phyloP scores from a whole-genome alignment of 2,113 vertebrate genomes.

The Crocuta crocuta region DNA sequence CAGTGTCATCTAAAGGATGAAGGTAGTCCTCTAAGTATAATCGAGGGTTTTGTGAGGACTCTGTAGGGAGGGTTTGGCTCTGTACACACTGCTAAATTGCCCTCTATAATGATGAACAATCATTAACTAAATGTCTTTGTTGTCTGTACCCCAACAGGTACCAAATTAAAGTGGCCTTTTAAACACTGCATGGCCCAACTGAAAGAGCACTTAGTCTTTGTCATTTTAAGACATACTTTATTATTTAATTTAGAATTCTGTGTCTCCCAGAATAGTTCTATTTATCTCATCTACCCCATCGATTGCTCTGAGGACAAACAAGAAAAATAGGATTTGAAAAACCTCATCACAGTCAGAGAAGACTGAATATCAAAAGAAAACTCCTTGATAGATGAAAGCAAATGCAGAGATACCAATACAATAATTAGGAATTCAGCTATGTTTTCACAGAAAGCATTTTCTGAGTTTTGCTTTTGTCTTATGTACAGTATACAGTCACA shows the following conservation, averaged over 20 bases:
- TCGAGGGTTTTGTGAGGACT: neutral
- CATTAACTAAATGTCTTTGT: slow-evolving; percentile 6
- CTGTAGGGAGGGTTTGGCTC: neutral
- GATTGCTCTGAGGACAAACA: neutral
- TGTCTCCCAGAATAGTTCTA: slow-evolving; percentile 47
- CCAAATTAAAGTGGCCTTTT: neutral
- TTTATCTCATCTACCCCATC: neutral
- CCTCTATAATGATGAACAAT: slow-evolving; percentile 2
- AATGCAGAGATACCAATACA: neutral
- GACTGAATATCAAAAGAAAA: slow-evolving; percentile 32
- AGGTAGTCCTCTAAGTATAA: neutral
- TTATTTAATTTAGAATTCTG: slow-evolving; percentile 29
- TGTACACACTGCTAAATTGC: slow-evolving; percentile 2
- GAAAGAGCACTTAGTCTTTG: neutral
- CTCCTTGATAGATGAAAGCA: neutral
- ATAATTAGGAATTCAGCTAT: slow-evolving; percentile 41
- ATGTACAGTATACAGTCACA: neutral
- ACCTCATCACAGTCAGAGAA: neutral
- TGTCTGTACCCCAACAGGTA: neutral
- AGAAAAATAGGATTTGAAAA: neutral
- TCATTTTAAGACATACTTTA: slow-evolving; percentile 23
- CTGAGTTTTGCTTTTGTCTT: slow-evolving; percentile 41
- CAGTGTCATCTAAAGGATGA: neutral
- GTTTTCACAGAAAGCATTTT: slow-evolving; percentile 27
- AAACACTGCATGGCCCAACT: neutral